Evolutionary conservation across 2,888 invertebrate genomes (phyloP).

Genomic region (Omphaloscelis lunosa): DNA sequence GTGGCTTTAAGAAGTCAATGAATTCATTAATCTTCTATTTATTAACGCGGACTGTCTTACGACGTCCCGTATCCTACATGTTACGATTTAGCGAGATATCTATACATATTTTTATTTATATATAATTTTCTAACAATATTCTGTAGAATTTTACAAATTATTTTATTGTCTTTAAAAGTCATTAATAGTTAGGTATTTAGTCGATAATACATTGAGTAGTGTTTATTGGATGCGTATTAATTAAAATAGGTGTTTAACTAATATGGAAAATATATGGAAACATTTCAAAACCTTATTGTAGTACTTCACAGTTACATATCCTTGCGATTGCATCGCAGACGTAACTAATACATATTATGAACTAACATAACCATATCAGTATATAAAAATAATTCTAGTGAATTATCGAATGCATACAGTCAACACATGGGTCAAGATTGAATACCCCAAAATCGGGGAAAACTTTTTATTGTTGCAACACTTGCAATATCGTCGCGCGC

Average conservation of each 20-base stretch:
- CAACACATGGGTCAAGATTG: conserved; percentile 9
- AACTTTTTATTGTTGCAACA: conserved; percentile 45
- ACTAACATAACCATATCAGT: conserved; percentile 64
- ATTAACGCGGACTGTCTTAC: conserved; percentile 75
- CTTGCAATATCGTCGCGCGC: conserved; percentile 40
- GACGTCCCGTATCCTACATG: conserved; percentile 77
- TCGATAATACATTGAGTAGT: conserved; percentile 80
- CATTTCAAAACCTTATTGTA: conserved; percentile 73
- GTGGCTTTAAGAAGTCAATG: conserved; percentile 89
- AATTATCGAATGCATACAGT: conserved; percentile 64
- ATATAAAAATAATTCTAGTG: conserved; percentile 53
- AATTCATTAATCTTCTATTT: conserved; percentile 87
- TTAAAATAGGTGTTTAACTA: conserved; percentile 80
- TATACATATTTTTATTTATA: conserved; percentile 85
- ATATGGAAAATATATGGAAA: conserved; percentile 68
- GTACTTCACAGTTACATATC: conserved; percentile 82
- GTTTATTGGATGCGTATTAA: conserved; percentile 82
- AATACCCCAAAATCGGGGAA: conserved; percentile 37
- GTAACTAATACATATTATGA: conserved; percentile 66
- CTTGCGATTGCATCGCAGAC: conserved; percentile 69
- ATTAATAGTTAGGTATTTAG: conserved; percentile 82
- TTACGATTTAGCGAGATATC: conserved; percentile 84
- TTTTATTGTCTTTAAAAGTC: conserved; percentile 84
- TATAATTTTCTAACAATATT: conserved; percentile 89
- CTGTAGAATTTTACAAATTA: conserved; percentile 88